Conservation (phyloP, 2,113 vertebrate species). For the Noctilio leporinus region DNA sequence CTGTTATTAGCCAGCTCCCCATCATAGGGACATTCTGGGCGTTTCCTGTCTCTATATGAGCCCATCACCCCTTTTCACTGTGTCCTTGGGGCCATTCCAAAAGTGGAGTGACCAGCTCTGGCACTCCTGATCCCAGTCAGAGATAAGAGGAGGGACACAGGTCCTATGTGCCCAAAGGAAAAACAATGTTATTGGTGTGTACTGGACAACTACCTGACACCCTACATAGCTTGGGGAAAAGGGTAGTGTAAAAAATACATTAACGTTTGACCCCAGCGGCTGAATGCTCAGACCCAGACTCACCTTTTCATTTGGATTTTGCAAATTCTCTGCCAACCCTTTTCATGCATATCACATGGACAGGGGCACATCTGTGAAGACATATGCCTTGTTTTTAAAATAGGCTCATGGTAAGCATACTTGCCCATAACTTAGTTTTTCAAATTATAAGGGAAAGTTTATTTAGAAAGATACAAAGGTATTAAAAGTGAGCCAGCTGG, state of each 20-base stretch:
- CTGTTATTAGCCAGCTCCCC: too few species aligned
- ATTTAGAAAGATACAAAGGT: neutral
- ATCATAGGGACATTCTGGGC: too few species aligned
- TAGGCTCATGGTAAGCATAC: too few species aligned
- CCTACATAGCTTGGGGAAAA: neutral
- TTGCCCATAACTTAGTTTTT: neutral
- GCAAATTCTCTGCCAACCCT: neutral
- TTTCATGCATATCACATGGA: too few species aligned
- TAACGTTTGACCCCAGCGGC: neutral
- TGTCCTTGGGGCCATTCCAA: neutral
- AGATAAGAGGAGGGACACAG: neutral
- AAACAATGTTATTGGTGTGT: neutral
- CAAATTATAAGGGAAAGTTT: neutral
- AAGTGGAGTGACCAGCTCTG: neutral
- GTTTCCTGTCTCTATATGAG: neutral
- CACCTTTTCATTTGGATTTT: neutral
- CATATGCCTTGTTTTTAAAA: neutral
- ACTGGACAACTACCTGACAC: neutral
- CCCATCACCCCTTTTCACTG: too few species aligned
- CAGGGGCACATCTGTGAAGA: rapidly evolving
- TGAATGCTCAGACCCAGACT: too few species aligned
- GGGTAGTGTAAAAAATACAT: neutral
- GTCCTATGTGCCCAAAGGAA: neutral
- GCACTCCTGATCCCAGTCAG: neutral
- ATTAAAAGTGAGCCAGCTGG: neutral